These are phyloP conservation scores for Eulemur rufifrons DNA, from an alignment of 2,113 vertebrate genomes.

Conservation along the genomic window DNA sequence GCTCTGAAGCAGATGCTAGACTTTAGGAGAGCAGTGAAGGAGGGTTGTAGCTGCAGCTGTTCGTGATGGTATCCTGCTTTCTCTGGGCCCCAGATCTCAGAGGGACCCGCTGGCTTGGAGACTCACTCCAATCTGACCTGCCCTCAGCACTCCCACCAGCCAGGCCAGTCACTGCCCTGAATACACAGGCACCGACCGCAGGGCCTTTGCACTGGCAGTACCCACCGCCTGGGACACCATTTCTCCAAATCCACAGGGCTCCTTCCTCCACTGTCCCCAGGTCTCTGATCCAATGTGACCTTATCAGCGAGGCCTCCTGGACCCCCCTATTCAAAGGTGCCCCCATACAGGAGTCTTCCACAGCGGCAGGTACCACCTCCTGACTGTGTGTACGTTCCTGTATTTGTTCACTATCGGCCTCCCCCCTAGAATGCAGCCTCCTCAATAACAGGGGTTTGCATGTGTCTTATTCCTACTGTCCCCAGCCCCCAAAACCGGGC, in stretches of 20 bases:
- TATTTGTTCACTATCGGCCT: background rate
- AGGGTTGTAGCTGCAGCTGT: background rate
- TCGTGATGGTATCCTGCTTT: background rate
- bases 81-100: background rate
- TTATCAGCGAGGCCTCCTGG: background rate
- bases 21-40: background rate
- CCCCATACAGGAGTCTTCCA: background rate
- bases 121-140: background rate
- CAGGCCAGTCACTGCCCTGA: background rate
- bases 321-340: background rate
- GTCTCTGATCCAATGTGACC: background rate
- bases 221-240: background rate
- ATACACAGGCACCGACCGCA: background rate
- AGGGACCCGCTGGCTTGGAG: background rate
- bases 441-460: background rate
- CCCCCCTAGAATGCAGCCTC: background rate
- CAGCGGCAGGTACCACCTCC: background rate
- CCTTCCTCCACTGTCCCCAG: background rate
- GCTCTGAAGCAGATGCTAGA: background rate
- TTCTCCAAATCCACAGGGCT: background rate
- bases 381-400: accelerated
- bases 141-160: background rate
- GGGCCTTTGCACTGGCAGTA: background rate
- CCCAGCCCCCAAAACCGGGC: background rate
- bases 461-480: background rate